Evolutionary conservation across 2,113 vertebrate genomes (phyloP), one percentile per base, ranked within the genome.

Genomic region (Hemiprocne comata): DNA sequence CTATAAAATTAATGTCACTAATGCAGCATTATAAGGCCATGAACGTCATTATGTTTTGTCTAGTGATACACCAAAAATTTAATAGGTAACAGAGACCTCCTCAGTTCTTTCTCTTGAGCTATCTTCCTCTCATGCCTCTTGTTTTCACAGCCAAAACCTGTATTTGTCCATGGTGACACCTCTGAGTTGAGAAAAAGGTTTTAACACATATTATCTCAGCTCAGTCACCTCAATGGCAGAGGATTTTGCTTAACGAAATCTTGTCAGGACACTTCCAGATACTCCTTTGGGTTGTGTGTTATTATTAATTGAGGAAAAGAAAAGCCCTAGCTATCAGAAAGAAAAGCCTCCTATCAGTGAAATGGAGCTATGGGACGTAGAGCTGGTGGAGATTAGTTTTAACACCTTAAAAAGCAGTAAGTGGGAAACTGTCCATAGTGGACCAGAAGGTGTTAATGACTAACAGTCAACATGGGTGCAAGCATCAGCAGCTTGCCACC

Each of bases 371-470:
- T 67, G 36, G 51, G 60, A 15, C 0, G 0, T 5, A 44, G 55
- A 69, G 85, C 42, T 93, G 64, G 65, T 85, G 44, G 69, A 93
- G 69, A 92, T 95, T 71, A 61, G 33, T 81, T 95, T 95, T 95
- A 94, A 46, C 95, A 91, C 90, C 42, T 94, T 83, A 93, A 96
- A 95, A 97, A 94, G 51, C 72, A 84, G 44, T 34, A 53, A 93
- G 82, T 61, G 53, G 79, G 88, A 94, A 94, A 67, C 73, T 71
- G 79, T 88, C 85, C 82, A 17, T 51, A 44, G 85, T 90, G 88
- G 72, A 74, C 85, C 85, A 95, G 85, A 91, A 95, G 90, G 92
- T 88, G 93, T 80, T 96, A 96, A 97, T 96, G 96, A 71, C 69
- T 70, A 61, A 67, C 60, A 95, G 76, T 87, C 90, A 88, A 84